Conservation (phyloP, 2,113 vertebrate genomes). For the Varanus komodoensis region DNA sequence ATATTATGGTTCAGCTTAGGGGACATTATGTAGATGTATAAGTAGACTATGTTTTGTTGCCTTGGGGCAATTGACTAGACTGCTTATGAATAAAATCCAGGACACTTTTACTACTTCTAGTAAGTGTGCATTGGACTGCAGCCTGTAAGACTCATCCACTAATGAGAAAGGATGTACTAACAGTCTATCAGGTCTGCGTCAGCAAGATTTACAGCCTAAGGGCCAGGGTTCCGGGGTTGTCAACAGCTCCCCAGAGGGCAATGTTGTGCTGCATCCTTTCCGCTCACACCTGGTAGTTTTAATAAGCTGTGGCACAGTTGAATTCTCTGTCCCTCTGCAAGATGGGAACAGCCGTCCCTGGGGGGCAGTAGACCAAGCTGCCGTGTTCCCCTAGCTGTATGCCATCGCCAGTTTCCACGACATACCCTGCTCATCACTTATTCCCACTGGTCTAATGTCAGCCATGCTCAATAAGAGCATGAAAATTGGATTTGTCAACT, state of each 20-base stretch:
- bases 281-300: background rate
- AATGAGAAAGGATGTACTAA: background rate
- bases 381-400: background rate
- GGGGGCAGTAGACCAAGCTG: background rate
- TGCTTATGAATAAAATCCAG: background rate
- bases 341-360: background rate
- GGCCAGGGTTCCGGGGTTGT: background rate
- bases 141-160: background rate
- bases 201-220: background rate
- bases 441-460: background rate
- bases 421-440: background rate
- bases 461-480: constrained; percentile 50
- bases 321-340: background rate
- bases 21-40: background rate
- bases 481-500: constrained; percentile 74
- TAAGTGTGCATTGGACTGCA: background rate
- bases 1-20: background rate
- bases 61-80: background rate
- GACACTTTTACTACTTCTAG: background rate
- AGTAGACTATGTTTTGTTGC: background rate
- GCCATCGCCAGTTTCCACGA: background rate
- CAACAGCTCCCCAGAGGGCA: background rate
- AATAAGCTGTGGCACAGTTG: constrained; percentile 1
- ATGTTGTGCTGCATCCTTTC: background rate
- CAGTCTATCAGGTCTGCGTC: background rate